Conservation (phyloP, 2,888 invertebrate species). For the Dascillus cervinus region DNA sequence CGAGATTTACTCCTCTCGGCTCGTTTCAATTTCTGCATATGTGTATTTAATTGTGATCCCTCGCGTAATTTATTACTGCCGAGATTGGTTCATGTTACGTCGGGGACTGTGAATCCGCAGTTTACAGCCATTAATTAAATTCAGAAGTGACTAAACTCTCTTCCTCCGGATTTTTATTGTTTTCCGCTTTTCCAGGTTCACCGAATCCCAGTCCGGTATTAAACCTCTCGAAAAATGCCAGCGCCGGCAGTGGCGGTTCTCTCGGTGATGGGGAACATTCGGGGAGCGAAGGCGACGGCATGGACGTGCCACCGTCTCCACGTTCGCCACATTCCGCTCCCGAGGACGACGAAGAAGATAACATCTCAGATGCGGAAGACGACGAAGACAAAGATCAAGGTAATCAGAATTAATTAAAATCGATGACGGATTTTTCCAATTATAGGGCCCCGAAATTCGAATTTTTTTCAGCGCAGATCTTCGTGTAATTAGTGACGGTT, state of each 20-base stretch:
- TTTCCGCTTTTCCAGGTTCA: constrained; percentile 53
- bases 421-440: constrained; percentile 7
- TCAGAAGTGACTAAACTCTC: constrained; percentile 32
- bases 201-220: constrained; percentile 86
- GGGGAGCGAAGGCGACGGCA: constrained; percentile 57
- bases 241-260: constrained; percentile 60
- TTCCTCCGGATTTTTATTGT: no score
- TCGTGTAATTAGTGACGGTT: constrained; percentile 18
- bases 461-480: no score
- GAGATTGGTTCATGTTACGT: constrained; percentile 36
- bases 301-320: constrained; percentile 48
- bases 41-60: constrained; percentile 40
- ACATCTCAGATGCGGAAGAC: constrained; percentile 79
- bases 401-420: no score
- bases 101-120: constrained; percentile 34
- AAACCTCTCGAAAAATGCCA: constrained; percentile 84
- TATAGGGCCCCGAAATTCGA: constrained; percentile 8
- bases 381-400: constrained; percentile 78
- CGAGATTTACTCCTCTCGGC: constrained; percentile 30
- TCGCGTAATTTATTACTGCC: constrained; percentile 36
- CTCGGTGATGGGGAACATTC: constrained; percentile 58
- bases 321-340: constrained; percentile 57
- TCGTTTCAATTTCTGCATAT: constrained; percentile 40
- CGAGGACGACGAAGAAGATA: constrained; percentile 81
- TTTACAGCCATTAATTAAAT: constrained; percentile 42